Conservation (phyloP, 2,113 vertebrate genomes). For the Numida meleagris region DNA sequence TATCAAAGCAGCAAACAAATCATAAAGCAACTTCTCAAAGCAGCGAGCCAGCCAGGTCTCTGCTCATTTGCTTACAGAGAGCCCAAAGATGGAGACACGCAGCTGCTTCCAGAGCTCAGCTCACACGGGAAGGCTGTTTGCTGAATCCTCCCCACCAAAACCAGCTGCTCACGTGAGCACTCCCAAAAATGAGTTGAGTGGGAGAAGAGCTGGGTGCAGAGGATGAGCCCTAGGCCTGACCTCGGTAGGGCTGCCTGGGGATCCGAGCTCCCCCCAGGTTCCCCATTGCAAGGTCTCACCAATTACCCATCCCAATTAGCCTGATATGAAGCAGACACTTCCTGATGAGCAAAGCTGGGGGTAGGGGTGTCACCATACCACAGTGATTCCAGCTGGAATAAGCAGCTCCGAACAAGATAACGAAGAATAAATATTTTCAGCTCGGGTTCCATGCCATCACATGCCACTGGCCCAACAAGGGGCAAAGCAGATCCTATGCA, state of each 20-base stretch:
- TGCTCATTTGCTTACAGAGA: slow-evolving; percentile 18
- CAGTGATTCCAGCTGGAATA: neutral
- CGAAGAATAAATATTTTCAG: neutral
- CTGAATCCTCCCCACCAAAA: neutral
- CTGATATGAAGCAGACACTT: neutral
- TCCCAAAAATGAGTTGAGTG: neutral
- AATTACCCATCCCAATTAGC: neutral
- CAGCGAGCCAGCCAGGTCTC: neutral
- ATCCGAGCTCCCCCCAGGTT: neutral
- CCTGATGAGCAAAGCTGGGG: neutral
- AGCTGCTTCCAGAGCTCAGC: neutral
- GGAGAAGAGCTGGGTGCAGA: neutral
- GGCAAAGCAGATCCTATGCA: neutral
- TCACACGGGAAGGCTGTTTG: slow-evolving; percentile 8
- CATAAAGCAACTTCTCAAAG: slow-evolving; percentile 20
- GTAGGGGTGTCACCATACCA: neutral
- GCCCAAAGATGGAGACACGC: neutral
- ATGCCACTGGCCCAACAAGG: fast-evolving
- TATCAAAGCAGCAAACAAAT: slow-evolving; percentile 65
- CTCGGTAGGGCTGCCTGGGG: neutral
- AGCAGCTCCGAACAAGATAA: fast-evolving
- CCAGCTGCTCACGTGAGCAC: neutral
- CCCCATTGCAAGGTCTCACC: neutral
- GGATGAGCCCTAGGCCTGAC: neutral
- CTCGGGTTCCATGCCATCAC: neutral